These are phyloP conservation scores for Malurus alboscapulatus DNA, from an alignment of 2,113 vertebrate species.

Conservation along the genomic window DNA sequence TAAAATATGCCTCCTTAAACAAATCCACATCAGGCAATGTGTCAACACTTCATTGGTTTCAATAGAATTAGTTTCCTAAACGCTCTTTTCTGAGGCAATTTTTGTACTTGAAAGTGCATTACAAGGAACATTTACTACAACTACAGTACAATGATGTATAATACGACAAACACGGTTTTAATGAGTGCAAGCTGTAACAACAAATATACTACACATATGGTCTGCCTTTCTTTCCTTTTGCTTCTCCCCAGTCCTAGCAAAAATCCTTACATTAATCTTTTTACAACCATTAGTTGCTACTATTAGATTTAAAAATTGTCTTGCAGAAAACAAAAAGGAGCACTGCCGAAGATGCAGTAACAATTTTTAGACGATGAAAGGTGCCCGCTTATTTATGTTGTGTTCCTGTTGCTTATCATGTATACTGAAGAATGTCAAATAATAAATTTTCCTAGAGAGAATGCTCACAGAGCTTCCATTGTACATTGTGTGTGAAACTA, in stretches of 20 bases:
- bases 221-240: not conserved
- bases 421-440: not conserved
- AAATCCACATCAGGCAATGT: slow-evolving; percentile 77
- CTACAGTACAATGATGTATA: slow-evolving; percentile 67
- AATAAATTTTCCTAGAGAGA: not conserved
- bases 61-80: slow-evolving; percentile 81
- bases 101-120: slow-evolving; percentile 80
- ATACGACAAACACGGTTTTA: slow-evolving; percentile 73
- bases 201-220: slow-evolving; percentile 25
- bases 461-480: not conserved
- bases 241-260: slow-evolving; percentile 5
- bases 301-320: not conserved
- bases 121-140: slow-evolving; percentile 80
- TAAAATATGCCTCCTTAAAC: slow-evolving; percentile 78
- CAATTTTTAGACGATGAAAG: slow-evolving; percentile 3
- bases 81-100: slow-evolving; percentile 77
- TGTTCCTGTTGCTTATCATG: not conserved
- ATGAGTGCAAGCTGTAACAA: slow-evolving; percentile 65
- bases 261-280: slow-evolving; percentile 25
- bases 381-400: slow-evolving; percentile 18
- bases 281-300: slow-evolving; percentile 29
- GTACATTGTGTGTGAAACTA: not conserved
- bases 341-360: not conserved
- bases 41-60: slow-evolving; percentile 82
- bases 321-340: not conserved